phyloP scores from a whole-genome alignment of 2,888 invertebrate species.

The Drosophila incognita region DNA sequence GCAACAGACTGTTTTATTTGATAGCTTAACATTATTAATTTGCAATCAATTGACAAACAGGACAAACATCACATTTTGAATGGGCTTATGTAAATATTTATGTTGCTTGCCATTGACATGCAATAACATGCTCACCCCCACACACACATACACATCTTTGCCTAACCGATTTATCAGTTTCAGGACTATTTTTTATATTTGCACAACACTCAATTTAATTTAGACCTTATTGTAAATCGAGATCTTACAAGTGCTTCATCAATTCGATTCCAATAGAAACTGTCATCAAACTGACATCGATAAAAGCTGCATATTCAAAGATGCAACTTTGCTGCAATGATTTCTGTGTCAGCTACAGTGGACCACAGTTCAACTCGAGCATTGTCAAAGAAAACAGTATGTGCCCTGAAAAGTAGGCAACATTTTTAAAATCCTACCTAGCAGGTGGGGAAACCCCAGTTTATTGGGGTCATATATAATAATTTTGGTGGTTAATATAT shows the following conservation, averaged over 20 bases:
- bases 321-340: not conserved
- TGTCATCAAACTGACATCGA: not conserved
- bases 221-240: not conserved
- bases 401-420: too few relatives aligned
- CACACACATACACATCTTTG: not conserved
- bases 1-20: constrained; percentile 48
- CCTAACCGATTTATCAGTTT: constrained; percentile 10
- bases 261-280: not conserved
- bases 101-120: constrained; percentile 39
- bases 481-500: too few relatives aligned
- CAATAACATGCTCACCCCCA: constrained; percentile 14
- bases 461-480: too few relatives aligned
- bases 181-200: constrained; percentile 20
- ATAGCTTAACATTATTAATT: constrained; percentile 54
- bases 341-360: not conserved
- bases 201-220: constrained; percentile 36
- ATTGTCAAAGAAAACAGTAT: too few relatives aligned
- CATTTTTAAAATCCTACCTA: too few relatives aligned
- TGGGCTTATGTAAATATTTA: constrained; percentile 60
- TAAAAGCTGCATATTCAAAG: not conserved
- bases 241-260: not conserved
- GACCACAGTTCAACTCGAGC: too few relatives aligned
- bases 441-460: too few relatives aligned
- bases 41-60: constrained; percentile 65
- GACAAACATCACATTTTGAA: constrained; percentile 31